Conservation (phyloP, 2,888 invertebrate genomes). For the Lamproptera curius region DNA sequence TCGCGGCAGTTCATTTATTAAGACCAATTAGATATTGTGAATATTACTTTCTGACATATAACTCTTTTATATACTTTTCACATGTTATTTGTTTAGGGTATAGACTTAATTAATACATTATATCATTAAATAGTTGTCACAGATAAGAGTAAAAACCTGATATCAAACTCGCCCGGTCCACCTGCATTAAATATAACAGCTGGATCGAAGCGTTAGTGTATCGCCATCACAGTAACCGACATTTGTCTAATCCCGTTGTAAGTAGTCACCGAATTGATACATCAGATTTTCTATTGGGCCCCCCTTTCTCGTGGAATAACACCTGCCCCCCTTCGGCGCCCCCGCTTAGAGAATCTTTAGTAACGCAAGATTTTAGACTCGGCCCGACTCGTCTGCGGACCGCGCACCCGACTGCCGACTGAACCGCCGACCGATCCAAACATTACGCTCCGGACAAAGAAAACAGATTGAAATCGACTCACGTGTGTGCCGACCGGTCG, state of each 20-base stretch:
- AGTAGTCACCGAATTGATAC: conserved; percentile 41
- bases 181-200: too few relatives aligned
- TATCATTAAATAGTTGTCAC: too few relatives aligned
- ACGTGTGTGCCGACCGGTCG: conserved; percentile 37
- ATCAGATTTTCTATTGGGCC: conserved; percentile 48
- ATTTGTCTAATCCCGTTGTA: conserved; percentile 9
- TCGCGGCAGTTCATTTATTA: background rate
- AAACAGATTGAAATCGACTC: conserved; percentile 59
- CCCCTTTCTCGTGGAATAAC: conserved; percentile 44
- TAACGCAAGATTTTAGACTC: conserved; percentile 41
- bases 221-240: too few relatives aligned
- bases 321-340: conserved; percentile 42
- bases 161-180: background rate
- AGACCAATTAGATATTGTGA: too few relatives aligned
- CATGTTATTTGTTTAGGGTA: too few relatives aligned
- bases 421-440: conserved; percentile 41
- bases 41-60: too few relatives aligned
- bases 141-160: background rate
- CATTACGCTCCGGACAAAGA: conserved; percentile 60
- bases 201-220: background rate
- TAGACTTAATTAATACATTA: too few relatives aligned
- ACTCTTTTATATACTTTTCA: too few relatives aligned
- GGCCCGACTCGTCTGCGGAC: conserved; percentile 43
- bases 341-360: conserved; percentile 43
- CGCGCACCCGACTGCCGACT: conserved; percentile 38